Evolutionary conservation across 2,888 invertebrate genomes (phyloP).

Genomic region (Oscheius sp.): DNA sequence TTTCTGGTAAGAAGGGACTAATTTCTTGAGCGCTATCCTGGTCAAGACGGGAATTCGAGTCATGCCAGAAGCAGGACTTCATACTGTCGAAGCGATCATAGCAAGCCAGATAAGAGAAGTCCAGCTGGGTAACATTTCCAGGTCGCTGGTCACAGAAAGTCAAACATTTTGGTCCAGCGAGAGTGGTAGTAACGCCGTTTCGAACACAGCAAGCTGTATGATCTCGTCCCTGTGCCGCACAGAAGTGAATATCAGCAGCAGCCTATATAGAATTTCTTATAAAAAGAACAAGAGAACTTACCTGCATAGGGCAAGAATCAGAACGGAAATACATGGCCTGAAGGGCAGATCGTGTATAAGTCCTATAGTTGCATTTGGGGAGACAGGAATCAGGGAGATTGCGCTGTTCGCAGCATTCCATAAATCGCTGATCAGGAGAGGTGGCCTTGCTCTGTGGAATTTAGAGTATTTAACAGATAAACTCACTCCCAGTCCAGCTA

Average conservation of each 20-base stretch:
- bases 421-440: conserved; percentile 66
- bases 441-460: conserved; percentile 9
- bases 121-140: conserved; percentile 61
- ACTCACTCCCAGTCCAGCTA: background rate
- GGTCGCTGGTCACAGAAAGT: conserved; percentile 62
- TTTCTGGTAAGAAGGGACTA: background rate
- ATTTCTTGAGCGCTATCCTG: no score
- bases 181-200: conserved; percentile 58
- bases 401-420: conserved; percentile 65
- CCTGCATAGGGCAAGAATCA: conserved; percentile 66
- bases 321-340: conserved; percentile 68
- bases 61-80: conserved; percentile 61
- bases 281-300: background rate
- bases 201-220: conserved; percentile 53
- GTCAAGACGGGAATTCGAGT: conserved; percentile 4
- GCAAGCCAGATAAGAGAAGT: conserved; percentile 56
- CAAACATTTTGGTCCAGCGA: conserved; percentile 58
- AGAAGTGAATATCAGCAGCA: conserved; percentile 67
- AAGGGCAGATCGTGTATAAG: conserved; percentile 62
- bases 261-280: conserved; percentile 37
- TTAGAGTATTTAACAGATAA: background rate
- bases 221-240: conserved; percentile 61
- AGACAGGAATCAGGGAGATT: conserved; percentile 66
- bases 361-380: conserved; percentile 61
- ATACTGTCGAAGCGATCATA: conserved; percentile 59